A percentile compares a stretch with the other conserved stretches of the same genome.
These are phyloP conservation scores for Bostrychus sinensis DNA, from an alignment of 2,113 vertebrate genomes.

Conservation along the genomic window DNA sequence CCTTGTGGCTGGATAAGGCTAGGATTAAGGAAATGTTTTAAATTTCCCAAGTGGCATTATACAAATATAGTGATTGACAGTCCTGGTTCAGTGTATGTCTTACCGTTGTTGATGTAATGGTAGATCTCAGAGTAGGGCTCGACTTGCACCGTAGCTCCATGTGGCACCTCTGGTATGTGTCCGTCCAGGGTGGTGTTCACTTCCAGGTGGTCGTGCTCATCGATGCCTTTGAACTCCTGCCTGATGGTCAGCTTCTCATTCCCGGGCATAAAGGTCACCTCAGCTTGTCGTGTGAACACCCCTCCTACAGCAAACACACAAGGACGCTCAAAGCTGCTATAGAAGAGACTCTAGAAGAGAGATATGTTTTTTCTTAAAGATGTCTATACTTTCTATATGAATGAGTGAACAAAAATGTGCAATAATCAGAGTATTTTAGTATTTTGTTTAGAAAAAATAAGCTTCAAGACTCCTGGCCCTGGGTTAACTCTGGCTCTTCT, in stretches of 20 bases:
- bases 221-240: slow-evolving; percentile 92
- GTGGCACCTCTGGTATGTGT: slow-evolving; percentile 83
- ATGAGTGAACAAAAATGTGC: too few relatives aligned
- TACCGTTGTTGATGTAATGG: slow-evolving; percentile 88
- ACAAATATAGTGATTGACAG: too few relatives aligned
- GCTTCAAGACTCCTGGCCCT: slow-evolving; percentile 29
- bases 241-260: slow-evolving; percentile 87
- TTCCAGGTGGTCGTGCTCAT: slow-evolving; percentile 93
- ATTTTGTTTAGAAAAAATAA: too few relatives aligned
- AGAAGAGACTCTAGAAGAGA: too few relatives aligned
- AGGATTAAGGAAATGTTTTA: too few relatives aligned
- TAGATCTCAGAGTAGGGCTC: slow-evolving; percentile 92
- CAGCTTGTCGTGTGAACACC: slow-evolving; percentile 88
- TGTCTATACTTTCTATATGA: too few relatives aligned
- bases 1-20: too few relatives aligned
- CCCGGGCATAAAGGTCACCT: slow-evolving; percentile 89
- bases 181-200: slow-evolving; percentile 91
- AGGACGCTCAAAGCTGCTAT: slow-evolving; percentile 8
- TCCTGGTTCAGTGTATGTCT: slow-evolving; percentile 56
- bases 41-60: too few relatives aligned
- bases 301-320: slow-evolving; percentile 81
- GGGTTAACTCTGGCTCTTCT: slow-evolving; percentile 53
- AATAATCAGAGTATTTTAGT: too few relatives aligned
- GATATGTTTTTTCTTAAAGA: too few relatives aligned
- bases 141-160: slow-evolving; percentile 83